Base-by-base conservation (phyloP, 2,797 vertebrate genomes). In the Pteronotus mesoamericanus region DNA sequence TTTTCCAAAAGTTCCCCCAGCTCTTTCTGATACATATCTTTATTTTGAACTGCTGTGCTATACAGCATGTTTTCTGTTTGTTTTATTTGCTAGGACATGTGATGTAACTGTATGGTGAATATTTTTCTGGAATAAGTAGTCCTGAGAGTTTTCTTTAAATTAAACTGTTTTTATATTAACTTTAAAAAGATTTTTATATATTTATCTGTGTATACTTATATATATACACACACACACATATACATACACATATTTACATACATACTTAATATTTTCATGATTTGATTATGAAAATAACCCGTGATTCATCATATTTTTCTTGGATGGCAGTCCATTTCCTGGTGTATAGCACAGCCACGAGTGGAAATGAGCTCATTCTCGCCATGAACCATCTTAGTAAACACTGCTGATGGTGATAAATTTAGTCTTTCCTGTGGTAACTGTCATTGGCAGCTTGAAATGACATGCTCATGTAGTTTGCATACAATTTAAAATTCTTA, bases 91-190 rank as follows among this genome's bases (percentile, higher is more conserved):
- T 93, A 53, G 39, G 44, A 59, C 22, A 71, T 71, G 21, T 66
- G 42, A 75, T 82, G 0, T 59, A 71, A 71, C 12, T 85, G 2
- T 94, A 0, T 29, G 21, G 18, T 34, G 44, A 89, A 79, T 96
- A n/a, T 79, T 89, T 95, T 95, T 97, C 55, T 93, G 48, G 48
- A 93, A 75, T 91, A 83, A 80, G 94, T 79, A 93, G 22, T 89
- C 64, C 10, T 61, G 72, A 48, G 69, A 87, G 5, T 96, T 80
- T 74, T 79, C 32, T 75, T 89, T 69, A 89, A 48, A 57, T 64
- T 80, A 66, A 66, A 10, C 51, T 80, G 15, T 82, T 91, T 80
- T 87, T 79, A 72, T 74, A 57, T 80, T 78, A 59, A 79, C 66
- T 94, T 92, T 44, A 15, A 53, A 86, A 86, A 83, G 10, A 51